phyloP scores from a whole-genome alignment of 2,113 vertebrate genomes.

The Pterocles burchelli region DNA sequence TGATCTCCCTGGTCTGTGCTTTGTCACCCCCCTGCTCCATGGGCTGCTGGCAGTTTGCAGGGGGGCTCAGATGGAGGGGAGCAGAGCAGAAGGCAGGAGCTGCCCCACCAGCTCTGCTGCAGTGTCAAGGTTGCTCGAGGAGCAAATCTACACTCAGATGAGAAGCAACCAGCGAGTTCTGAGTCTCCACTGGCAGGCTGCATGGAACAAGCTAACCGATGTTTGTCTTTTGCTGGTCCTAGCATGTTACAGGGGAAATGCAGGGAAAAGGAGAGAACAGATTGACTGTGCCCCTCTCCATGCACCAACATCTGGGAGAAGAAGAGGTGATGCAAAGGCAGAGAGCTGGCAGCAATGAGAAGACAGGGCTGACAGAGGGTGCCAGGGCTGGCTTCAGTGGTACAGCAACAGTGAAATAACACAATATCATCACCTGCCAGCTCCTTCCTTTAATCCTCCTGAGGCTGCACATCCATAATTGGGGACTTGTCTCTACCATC shows the following conservation, averaged over 20 bases:
- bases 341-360: neutral
- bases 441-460: constrained; percentile 9
- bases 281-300: neutral
- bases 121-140: neutral
- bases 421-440: neutral
- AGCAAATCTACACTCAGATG: neutral
- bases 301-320: neutral
- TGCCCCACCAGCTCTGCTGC: neutral
- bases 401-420: neutral
- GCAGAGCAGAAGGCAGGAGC: neutral
- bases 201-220: rapidly evolving
- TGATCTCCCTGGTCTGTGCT: neutral
- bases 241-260: neutral
- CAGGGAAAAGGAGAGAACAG: rapidly evolving
- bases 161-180: neutral
- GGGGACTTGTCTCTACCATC: constrained; percentile 13
- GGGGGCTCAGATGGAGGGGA: neutral
- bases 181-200: neutral
- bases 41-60: neutral
- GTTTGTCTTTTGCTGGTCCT: neutral
- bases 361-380: neutral
- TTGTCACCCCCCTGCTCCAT: neutral
- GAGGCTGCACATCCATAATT: neutral
- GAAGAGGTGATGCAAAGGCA: neutral
- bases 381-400: neutral